phyloP scores from a whole-genome alignment of 2,888 invertebrate genomes.

The Metalampra italica region DNA sequence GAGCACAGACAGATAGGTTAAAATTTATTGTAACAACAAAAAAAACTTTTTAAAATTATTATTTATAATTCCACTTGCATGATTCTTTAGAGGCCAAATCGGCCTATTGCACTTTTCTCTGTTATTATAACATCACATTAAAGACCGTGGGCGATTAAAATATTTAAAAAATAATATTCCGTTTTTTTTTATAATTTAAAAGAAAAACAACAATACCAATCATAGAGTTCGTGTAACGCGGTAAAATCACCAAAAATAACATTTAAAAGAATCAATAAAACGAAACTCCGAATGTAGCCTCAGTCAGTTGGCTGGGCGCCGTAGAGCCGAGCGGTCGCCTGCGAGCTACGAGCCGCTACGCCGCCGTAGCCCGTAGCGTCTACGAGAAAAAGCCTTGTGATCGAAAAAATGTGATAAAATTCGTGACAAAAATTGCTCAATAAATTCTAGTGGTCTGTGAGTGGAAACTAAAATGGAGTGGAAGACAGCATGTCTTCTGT shows the following conservation, averaged over 20 bases:
- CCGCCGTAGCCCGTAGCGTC: conserved; percentile 15
- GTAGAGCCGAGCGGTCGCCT: conserved; percentile 48
- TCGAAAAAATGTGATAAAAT: conserved; percentile 46
- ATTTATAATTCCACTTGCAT: too few relatives aligned
- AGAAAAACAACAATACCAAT: background rate
- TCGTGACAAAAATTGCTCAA: conserved; percentile 28
- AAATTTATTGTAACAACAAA: too few relatives aligned
- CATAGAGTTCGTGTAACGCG: conserved; percentile 29
- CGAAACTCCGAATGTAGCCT: conserved; percentile 42
- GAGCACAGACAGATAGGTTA: too few relatives aligned
- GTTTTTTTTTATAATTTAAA: background rate
- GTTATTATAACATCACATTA: too few relatives aligned
- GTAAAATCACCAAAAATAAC: conserved; percentile 73
- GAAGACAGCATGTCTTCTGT: conserved; percentile 34
- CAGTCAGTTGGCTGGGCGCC: conserved; percentile 63
- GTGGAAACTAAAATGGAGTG: conserved; percentile 56
- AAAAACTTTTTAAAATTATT: too few relatives aligned
- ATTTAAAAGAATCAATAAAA: conserved; percentile 77
- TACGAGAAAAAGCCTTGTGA: conserved; percentile 10
- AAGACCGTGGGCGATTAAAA: too few relatives aligned
- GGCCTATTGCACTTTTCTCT: too few relatives aligned
- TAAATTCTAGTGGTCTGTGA: conserved; percentile 27
- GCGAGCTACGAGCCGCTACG: conserved; percentile 34
- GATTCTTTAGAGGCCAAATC: too few relatives aligned
- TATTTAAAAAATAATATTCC: too few relatives aligned